Conservation (phyloP, 2,888 invertebrate genomes). For the Callinectes sapidus region DNA sequence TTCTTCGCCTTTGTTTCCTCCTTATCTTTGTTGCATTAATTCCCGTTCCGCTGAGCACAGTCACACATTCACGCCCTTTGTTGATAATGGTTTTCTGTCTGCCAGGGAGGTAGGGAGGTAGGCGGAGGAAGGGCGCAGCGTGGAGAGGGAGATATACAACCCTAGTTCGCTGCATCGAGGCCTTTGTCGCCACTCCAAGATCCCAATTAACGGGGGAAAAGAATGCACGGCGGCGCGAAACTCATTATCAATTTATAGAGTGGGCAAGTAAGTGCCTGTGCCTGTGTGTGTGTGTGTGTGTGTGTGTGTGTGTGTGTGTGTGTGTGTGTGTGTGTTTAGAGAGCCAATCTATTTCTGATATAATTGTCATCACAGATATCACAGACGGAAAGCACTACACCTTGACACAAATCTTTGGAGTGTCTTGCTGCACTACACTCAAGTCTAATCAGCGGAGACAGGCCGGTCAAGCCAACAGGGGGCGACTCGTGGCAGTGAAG, state of each 20-base stretch:
- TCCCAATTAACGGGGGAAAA: slow-evolving; percentile 10
- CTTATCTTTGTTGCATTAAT: background rate
- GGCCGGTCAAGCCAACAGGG: no score
- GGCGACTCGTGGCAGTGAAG: background rate
- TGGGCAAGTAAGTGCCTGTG: background rate
- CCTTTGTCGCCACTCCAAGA: slow-evolving; percentile 11
- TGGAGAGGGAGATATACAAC: background rate
- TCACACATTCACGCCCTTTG: background rate
- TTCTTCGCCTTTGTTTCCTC: background rate
- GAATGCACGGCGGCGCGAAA: background rate
- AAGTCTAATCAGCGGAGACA: no score
- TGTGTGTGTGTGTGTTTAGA: background rate
- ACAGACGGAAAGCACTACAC: no score
- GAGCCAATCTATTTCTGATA: no score
- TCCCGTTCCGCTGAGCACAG: background rate
- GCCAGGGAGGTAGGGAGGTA: background rate
- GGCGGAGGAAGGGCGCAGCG: background rate
- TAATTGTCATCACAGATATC: no score
- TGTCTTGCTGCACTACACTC: no score
- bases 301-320: background rate
- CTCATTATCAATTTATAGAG: slow-evolving; percentile 17
- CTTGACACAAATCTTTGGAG: no score
- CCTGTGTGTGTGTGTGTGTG: background rate
- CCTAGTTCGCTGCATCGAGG: background rate
- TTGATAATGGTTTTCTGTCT: slow-evolving; percentile 11